Percentiles rank a stretch among this genome's conserved stretches.
These are phyloP conservation scores for Erethizon dorsatum DNA, from an alignment of 2,797 vertebrate species.

Conservation along the genomic window DNA sequence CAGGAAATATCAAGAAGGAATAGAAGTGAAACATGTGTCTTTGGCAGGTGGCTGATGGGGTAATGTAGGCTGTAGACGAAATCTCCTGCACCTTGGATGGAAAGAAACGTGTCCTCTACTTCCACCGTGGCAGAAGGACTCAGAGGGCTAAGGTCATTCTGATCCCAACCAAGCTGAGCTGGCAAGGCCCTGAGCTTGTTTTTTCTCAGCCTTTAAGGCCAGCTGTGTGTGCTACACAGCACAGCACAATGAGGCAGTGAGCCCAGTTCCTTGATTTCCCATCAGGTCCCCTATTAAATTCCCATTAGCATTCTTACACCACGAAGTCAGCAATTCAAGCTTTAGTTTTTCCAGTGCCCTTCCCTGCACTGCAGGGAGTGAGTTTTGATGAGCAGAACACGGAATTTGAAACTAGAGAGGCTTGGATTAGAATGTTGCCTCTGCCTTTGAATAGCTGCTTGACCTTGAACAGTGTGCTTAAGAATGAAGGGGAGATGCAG, in stretches of 20 bases:
- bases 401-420: neutral
- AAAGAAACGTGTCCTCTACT: conserved; percentile 2
- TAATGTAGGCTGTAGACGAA: neutral
- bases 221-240: neutral
- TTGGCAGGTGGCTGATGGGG: neutral
- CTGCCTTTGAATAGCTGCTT: neutral
- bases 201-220: neutral
- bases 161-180: neutral
- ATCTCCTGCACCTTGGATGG: neutral
- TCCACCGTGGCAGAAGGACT: neutral
- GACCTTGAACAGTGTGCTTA: neutral
- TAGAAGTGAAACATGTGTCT: neutral
- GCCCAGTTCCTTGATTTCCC: neutral
- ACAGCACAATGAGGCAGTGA: neutral
- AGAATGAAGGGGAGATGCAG: fast-evolving
- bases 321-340: neutral
- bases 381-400: neutral
- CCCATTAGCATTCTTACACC: neutral
- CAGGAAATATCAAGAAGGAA: conserved; percentile 54
- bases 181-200: neutral
- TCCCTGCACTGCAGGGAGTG: neutral
- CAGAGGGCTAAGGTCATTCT: neutral
- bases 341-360: neutral
- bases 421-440: neutral
- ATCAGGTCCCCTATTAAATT: fast-evolving